A percentile compares a stretch with the other conserved stretches of the same genome.
phyloP scores from a whole-genome alignment of 2,797 vertebrate genomes.

The Phyllotis vaccarum region DNA sequence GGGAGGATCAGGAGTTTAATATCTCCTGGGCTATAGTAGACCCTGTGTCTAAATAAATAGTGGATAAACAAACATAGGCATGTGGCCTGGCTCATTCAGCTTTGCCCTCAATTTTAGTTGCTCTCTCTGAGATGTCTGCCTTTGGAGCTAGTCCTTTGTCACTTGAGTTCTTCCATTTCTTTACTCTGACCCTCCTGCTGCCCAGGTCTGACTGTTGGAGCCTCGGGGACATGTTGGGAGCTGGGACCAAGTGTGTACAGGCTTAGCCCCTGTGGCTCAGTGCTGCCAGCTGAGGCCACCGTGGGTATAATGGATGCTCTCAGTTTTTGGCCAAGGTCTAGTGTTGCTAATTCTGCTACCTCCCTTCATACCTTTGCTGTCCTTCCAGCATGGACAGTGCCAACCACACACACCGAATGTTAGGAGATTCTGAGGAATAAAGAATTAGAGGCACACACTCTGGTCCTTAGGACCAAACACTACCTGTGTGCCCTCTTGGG shows the following conservation, averaged over 20 bases:
- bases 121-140: constrained; percentile 41
- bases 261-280: neutral
- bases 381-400: neutral
- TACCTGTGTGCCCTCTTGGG: neutral
- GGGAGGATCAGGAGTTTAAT: neutral
- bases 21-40: neutral
- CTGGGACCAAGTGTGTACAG: neutral
- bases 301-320: too few species aligned
- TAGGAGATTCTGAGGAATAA: neutral
- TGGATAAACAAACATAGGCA: neutral
- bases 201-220: neutral
- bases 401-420: neutral
- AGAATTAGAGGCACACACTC: neutral
- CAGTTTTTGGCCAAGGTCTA: neutral
- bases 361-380: neutral
- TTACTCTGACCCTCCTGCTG: neutral
- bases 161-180: constrained; percentile 49
- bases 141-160: constrained; percentile 51
- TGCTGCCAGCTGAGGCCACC: neutral
- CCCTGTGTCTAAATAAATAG: neutral
- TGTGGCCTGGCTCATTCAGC: neutral
- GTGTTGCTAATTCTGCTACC: neutral
- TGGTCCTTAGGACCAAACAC: neutral
- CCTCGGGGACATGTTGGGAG: constrained; percentile 5
- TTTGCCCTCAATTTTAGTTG: constrained; percentile 41